Conservation (phyloP, 2,888 invertebrate genomes). For the Drosophila barbarae region DNA sequence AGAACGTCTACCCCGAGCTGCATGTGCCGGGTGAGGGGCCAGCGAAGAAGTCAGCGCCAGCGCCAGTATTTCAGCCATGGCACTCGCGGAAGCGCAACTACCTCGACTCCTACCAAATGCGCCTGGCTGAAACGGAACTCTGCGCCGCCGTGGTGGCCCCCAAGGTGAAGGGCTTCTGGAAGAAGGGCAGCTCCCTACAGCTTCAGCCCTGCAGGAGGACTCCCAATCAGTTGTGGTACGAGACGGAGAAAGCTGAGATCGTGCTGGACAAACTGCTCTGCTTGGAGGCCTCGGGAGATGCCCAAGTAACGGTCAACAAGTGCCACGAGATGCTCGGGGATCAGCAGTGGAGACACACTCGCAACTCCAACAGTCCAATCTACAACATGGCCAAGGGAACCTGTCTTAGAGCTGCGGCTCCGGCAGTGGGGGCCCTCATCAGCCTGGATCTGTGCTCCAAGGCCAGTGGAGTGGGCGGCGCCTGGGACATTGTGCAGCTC, state of each 20-base stretch:
- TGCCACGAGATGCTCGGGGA: conserved; percentile 95
- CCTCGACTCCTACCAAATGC: conserved; percentile 86
- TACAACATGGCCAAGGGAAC: conserved; percentile 93
- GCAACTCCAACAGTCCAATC: conserved; percentile 85
- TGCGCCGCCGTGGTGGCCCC: conserved; percentile 86
- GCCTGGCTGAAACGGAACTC: conserved; percentile 85
- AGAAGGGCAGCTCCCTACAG: conserved; percentile 85
- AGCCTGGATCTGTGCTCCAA: conserved; percentile 84
- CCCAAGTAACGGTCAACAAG: conserved; percentile 88
- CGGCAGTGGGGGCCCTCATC: conserved; percentile 80
- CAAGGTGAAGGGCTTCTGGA: conserved; percentile 81
- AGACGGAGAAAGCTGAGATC: conserved; percentile 90
- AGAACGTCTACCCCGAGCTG: conserved; percentile 96
- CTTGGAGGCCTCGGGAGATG: conserved; percentile 85
- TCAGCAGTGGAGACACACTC: conserved; percentile 94
- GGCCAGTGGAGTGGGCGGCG: conserved; percentile 65
- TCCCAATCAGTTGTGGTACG: conserved; percentile 86
- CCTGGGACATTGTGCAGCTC: conserved; percentile 66
- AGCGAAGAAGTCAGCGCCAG: conserved; percentile 71
- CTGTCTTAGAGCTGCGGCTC: conserved; percentile 84
- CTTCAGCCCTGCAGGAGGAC: conserved; percentile 86
- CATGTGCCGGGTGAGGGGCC: conserved; percentile 82
- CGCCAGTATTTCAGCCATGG: conserved; percentile 88
- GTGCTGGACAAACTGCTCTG: conserved; percentile 91
- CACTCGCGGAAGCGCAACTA: conserved; percentile 89